Base-by-base conservation (phyloP, 1,140 invertebrate genomes). In the Acromyrmex echinatior region DNA sequence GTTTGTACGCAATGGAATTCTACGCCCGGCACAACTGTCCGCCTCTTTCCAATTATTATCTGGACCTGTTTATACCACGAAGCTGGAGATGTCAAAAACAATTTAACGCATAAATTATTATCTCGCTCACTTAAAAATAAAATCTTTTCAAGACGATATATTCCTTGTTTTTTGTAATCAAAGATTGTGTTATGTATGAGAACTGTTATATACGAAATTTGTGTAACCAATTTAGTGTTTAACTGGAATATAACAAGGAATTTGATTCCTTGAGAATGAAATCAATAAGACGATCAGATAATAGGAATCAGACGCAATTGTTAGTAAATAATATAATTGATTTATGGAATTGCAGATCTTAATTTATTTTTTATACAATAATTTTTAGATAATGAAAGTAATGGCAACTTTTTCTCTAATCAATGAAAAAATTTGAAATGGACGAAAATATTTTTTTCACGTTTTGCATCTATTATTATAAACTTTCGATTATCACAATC, bases 1-100 rank as follows among this genome's bases (percentile, higher is more conserved):
- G 97, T 89, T 92, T 98, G 0, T 99, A 99, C 92, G 96, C 97
- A 45, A 97, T 98, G 96, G 98, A 99, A 94, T 98, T 97, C 94
- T 99, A 97, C 94, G 98, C 98, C 0, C 96, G 98, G 68, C 94
- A 96, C 49, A 98, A 99, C 93, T 98, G 98, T 94, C 97, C 97
- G 2, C 93, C 94, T 0, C 91, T 91, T 12, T 87, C 94, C 10
- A 94, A 95, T 71, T 94, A 95, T 45, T 93, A 96, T 35, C 79
- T 95, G 10, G 95, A 96, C 88, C 92, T 95, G 4, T 87, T 96
- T 35, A 65, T 96, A 7, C 97, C 97, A 10, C 96, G 96, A 86
- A 97, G 96, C 56, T 97, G 96, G 96, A 95, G 94, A 60, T 97
- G 97, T 56, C 53, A 82, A 10, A 14, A 9, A 3, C 14, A 31